A percentile compares a stretch with the other conserved stretches of the same genome.
Conservation (phyloP, 2,888 invertebrate species). For the Lymantria monacha region DNA sequence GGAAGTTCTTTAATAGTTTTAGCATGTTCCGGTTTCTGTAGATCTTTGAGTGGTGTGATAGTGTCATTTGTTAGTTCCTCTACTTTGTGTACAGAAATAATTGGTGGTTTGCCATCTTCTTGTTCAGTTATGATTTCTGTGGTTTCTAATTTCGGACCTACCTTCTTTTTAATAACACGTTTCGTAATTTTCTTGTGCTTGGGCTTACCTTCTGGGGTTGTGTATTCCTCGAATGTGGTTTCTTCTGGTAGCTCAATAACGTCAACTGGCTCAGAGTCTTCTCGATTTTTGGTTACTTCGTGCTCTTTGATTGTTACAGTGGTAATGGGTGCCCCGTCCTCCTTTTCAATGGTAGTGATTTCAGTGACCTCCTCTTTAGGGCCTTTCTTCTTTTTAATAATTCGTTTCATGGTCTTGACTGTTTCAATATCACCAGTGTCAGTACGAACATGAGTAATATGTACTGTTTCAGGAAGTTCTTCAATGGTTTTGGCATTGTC, state of each 20-base stretch:
- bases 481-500: conserved; percentile 23
- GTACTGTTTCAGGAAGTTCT: conserved; percentile 57
- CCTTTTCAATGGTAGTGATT: conserved; percentile 26
- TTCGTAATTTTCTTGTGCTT: background rate
- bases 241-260: background rate
- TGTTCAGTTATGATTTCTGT: background rate
- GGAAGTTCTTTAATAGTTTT: conserved; percentile 45
- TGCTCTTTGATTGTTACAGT: conserved; percentile 36
- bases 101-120: conserved; percentile 21
- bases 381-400: conserved; percentile 38
- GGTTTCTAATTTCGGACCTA: background rate
- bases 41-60: conserved; percentile 7
- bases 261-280: conserved; percentile 2
- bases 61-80: conserved; percentile 15
- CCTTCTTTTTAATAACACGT: background rate
- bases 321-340: background rate
- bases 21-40: background rate
- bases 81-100: conserved; percentile 23
- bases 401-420: conserved; percentile 32
- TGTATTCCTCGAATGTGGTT: background rate
- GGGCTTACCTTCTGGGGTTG: background rate
- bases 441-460: conserved; percentile 40
- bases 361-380: conserved; percentile 38
- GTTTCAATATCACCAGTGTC: background rate
- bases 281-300: conserved; percentile 15